Base-by-base conservation (phyloP, 2,797 vertebrate genomes). In the Hydrocynus forskahlii region DNA sequence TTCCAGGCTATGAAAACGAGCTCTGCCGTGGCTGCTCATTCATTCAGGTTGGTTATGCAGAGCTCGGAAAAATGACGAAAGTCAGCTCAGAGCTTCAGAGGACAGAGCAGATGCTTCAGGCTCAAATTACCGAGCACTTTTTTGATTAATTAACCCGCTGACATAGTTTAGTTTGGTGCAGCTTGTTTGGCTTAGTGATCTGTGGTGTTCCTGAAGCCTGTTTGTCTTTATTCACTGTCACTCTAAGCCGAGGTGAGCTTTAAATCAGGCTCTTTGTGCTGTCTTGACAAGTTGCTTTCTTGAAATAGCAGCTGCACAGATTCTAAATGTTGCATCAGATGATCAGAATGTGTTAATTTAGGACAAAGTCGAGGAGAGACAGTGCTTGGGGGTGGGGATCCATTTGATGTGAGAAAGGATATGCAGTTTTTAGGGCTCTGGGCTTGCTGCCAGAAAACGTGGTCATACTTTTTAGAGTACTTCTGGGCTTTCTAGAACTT, bases 41-140 rank as follows among this genome's bases (percentile, higher is more conserved):
- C 91, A 91, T 92, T 93, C 75, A 55, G 29, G 5, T 19, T 29
- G 48, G 52, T 4, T 48, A 25, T 29, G 25, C 54, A 40, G 35
- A 16, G 14, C 62, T 1, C 8, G 62, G 17, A 17, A 50, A 8
- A 23, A 69, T 25, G 25, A 23, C 13, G 19, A 19, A 59, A 29
- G 29, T 29, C 9, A 43, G 43, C 3, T 29, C 29, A 29, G 29
- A 35, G 69, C 23, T 16, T 29, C 68, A 13, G 45, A 21, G 21
- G 21, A 25, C 35, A 16, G 52, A 57, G 35, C 21, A 57, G 66
- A 78, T 9, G 66, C 70, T 9, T 29, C 35, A 19, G 5, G 52
- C n/a, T 14, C 40, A 16, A 43, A 62, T 45, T 4, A 21, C 29
- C 50, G 6, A 23, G 7, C 38, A 35, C 14, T 10, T 7, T 68